Percentiles rank a stretch among this genome's conserved stretches.
Conservation (phyloP, 2,113 vertebrate genomes). For the Cavia aperea region DNA sequence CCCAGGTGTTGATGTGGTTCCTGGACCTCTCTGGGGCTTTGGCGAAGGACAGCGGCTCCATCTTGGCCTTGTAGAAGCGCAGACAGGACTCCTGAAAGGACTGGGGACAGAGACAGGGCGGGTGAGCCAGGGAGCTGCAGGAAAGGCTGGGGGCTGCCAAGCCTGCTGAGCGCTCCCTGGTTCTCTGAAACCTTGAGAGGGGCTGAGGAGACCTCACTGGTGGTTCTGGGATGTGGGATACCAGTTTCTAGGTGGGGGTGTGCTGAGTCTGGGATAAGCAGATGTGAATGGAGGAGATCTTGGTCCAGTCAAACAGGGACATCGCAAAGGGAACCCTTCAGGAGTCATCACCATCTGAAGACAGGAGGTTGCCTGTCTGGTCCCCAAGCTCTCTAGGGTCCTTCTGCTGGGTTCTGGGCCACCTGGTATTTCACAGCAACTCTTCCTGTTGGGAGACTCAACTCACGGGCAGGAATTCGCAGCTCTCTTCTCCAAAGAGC, state of each 20-base stretch:
- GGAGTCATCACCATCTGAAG: not conserved
- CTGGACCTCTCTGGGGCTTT: slow-evolving; percentile 22
- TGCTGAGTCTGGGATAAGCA: no score
- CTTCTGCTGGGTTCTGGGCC: not conserved
- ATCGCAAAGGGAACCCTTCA: not conserved
- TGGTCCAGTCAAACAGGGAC: not conserved
- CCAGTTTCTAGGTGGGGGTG: no score
- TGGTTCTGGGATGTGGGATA: not conserved
- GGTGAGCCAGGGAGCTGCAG: not conserved
- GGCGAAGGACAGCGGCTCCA: slow-evolving; percentile 32
- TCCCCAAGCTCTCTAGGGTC: not conserved
- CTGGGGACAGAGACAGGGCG: slow-evolving; percentile 17
- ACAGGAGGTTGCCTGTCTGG: not conserved
- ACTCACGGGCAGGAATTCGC: no score
- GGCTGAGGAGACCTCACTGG: not conserved
- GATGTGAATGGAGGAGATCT: not conserved
- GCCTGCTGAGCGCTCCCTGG: no score
- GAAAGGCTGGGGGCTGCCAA: not conserved
- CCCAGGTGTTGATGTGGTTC: slow-evolving; percentile 46
- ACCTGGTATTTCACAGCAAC: no score
- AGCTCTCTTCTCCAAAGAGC: no score
- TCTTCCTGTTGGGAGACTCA: no score
- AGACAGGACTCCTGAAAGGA: slow-evolving; percentile 40
- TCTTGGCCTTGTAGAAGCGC: not conserved
- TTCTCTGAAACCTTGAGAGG: not conserved